Evolutionary conservation across 2,797 vertebrate species (phyloP).

Genomic region (Notoglanidium macrostoma): DNA sequence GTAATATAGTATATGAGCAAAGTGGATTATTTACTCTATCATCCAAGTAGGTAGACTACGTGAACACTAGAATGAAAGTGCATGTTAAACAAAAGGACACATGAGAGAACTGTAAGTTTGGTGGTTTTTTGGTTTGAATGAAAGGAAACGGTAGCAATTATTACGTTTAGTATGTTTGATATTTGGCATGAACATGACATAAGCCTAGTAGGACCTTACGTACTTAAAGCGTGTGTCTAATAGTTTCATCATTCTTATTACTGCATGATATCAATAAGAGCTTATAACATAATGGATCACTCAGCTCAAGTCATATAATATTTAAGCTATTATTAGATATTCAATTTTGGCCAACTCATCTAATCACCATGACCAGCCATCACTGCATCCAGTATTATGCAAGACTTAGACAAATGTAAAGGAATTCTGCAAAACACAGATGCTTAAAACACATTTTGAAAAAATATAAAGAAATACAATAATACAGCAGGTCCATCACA

Average conservation of each 20-base stretch:
- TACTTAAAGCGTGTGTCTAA: not conserved
- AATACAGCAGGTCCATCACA: not conserved
- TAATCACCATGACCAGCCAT: not conserved
- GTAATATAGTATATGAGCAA: no score
- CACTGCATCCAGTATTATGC: not conserved
- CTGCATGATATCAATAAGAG: not conserved
- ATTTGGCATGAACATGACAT: not conserved
- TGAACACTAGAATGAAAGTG: not conserved
- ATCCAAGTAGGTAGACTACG: not conserved
- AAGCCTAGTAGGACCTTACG: not conserved
- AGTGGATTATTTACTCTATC: not conserved
- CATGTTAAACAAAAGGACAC: not conserved
- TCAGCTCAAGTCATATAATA: not conserved
- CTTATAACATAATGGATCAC: not conserved
- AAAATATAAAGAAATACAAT: not conserved
- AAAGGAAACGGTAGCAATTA: not conserved
- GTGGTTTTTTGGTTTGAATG: not conserved
- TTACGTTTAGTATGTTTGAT: not conserved
- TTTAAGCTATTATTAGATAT: not conserved
- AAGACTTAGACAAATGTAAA: not conserved
- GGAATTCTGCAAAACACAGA: not conserved
- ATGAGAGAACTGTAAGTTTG: not conserved
- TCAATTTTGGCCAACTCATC: not conserved
- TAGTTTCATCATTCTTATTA: conserved; percentile 2
- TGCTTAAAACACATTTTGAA: not conserved